A percentile compares a stretch with the other conserved stretches of the same genome.
Evolutionary conservation across 1,140 invertebrate species (phyloP).

Genomic region (Semibalanus balanoides): DNA sequence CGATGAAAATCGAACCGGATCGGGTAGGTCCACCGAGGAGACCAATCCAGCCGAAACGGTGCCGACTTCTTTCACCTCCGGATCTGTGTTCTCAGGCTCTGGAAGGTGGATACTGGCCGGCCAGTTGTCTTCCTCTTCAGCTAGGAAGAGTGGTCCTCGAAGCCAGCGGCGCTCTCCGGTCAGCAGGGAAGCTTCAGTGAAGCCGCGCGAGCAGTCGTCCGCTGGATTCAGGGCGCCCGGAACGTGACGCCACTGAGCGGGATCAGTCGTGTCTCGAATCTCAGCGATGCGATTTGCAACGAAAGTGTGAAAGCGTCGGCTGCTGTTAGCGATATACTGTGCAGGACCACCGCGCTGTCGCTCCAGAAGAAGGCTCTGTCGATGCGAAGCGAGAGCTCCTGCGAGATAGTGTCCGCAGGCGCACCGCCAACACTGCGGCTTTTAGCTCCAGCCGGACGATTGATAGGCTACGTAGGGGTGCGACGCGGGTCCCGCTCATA

Average conservation of each 20-base stretch:
- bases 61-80: background rate
- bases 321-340: background rate
- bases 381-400: background rate
- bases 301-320: background rate
- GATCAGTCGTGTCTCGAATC: background rate
- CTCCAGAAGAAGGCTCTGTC: background rate
- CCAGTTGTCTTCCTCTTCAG: background rate
- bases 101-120: background rate
- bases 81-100: background rate
- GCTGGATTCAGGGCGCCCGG: background rate
- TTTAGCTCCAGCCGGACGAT: background rate
- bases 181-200: background rate
- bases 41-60: background rate
- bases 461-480: background rate
- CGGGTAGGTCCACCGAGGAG: background rate
- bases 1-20: too few relatives aligned
- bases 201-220: background rate
- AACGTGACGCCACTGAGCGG: background rate
- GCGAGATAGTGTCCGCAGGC: background rate
- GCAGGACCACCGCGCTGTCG: background rate
- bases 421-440: background rate
- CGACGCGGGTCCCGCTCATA: background rate
- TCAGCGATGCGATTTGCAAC: background rate
- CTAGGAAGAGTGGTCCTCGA: background rate
- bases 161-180: background rate